Percentiles rank a stretch among this genome's conserved stretches.
These are phyloP conservation scores for Prosapia bicincta DNA, from an alignment of 2,888 invertebrate species.

Conservation along the genomic window DNA sequence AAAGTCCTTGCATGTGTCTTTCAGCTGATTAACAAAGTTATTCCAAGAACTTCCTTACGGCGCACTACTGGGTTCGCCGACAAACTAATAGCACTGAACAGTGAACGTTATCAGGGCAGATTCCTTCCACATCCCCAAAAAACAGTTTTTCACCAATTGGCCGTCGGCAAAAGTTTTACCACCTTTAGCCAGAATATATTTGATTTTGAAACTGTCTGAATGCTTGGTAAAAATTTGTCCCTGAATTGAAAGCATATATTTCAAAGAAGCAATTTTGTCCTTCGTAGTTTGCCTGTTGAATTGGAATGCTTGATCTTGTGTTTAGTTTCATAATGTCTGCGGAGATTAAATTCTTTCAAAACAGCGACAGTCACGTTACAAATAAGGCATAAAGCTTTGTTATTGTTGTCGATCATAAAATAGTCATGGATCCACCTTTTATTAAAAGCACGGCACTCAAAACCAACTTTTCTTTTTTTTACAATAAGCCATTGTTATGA, in stretches of 20 bases:
- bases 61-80: not conserved
- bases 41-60: no score
- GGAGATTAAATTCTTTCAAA: no score
- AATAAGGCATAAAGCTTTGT: no score
- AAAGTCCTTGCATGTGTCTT: no score
- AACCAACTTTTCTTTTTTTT: no score
- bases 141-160: constrained; percentile 24
- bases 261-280: constrained; percentile 6
- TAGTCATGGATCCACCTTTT: no score
- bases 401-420: no score
- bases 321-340: constrained; percentile 13
- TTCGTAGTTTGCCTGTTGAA: constrained; percentile 7
- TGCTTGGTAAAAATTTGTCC: constrained; percentile 10
- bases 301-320: constrained; percentile 13
- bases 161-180: constrained; percentile 29
- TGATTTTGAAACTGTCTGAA: constrained; percentile 10
- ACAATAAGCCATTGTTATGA: no score
- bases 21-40: no score
- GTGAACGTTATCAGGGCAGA: constrained; percentile 27
- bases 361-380: no score
- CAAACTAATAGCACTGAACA: no score
- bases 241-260: not conserved
- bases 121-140: constrained; percentile 19
- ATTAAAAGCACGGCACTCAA: no score
- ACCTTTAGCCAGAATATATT: constrained; percentile 18